Evolutionary conservation across 2,797 vertebrate genomes (phyloP).

Genomic region (Nannoperca obscura): DNA sequence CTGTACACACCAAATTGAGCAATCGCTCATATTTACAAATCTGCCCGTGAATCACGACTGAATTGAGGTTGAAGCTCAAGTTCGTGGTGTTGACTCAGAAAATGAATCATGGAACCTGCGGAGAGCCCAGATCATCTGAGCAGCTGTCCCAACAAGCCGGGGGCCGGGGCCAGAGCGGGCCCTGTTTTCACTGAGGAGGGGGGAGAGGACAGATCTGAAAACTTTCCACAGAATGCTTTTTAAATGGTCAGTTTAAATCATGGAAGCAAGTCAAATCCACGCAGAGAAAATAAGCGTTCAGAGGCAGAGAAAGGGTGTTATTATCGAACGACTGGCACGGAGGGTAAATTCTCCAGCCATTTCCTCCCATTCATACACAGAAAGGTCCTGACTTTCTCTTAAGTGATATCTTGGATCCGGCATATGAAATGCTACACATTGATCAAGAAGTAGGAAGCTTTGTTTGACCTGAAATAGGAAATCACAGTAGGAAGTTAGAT

Average conservation of each 20-base stretch:
- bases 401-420: conserved; percentile 75
- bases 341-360: conserved; percentile 76
- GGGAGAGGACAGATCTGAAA: conserved; percentile 45
- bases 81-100: conserved; percentile 82
- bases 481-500: conserved; percentile 81
- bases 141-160: conserved; percentile 88
- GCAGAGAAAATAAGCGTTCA: conserved; percentile 68
- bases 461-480: conserved; percentile 74
- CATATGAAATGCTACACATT: conserved; percentile 49
- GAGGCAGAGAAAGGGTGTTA: conserved; percentile 66
- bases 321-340: conserved; percentile 71
- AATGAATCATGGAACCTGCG: conserved; percentile 84
- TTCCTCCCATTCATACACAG: conserved; percentile 84
- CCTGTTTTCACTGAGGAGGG: conserved; percentile 75
- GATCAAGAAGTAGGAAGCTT: conserved; percentile 68
- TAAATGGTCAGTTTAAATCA: conserved; percentile 51
- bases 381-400: conserved; percentile 84
- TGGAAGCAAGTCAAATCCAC: conserved; percentile 58
- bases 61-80: conserved; percentile 55
- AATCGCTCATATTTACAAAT: conserved; percentile 62
- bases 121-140: conserved; percentile 82
- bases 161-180: conserved; percentile 73
- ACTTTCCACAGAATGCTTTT: conserved; percentile 52
- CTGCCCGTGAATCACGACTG: conserved; percentile 56
- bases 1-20: conserved; percentile 23